Evolutionary conservation across 2,797 vertebrate genomes (phyloP).

Genomic region (Vespertilio murinus): DNA sequence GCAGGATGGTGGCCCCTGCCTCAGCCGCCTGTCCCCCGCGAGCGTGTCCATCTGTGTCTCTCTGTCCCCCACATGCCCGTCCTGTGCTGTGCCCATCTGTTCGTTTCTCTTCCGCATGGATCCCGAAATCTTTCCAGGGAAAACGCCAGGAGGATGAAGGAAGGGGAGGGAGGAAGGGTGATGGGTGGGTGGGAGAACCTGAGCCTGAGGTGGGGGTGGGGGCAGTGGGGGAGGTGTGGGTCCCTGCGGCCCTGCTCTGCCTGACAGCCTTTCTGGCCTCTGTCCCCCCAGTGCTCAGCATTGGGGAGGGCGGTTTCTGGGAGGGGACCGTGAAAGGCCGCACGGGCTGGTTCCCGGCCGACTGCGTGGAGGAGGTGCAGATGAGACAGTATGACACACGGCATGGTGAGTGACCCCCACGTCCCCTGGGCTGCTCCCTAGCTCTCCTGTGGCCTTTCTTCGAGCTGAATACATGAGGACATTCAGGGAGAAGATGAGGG

Average conservation of each 20-base stretch:
- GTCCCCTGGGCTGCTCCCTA: neutral
- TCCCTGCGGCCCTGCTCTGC: neutral
- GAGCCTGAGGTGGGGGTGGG: neutral
- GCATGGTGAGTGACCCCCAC: conserved; percentile 88
- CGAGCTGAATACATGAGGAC: neutral
- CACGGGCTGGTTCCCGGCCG: conserved; percentile 98
- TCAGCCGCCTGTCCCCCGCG: neutral
- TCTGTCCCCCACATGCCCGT: conserved; percentile 61
- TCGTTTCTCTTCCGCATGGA: conserved; percentile 14
- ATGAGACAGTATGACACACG: conserved; percentile 95
- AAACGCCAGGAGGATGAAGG: neutral
- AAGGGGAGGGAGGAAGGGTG: neutral
- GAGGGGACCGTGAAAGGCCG: conserved; percentile 96
- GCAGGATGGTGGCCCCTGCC: neutral
- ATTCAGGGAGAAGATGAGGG: neutral
- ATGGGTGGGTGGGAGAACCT: neutral
- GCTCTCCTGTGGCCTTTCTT: neutral
- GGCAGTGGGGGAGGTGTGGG: neutral
- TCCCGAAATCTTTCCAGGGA: conserved; percentile 48
- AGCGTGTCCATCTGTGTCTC: conserved; percentile 46
- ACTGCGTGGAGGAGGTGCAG: conserved; percentile 98
- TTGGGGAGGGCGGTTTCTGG: conserved; percentile 98
- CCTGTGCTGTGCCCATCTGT: conserved; percentile 71
- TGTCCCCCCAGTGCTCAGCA: conserved; percentile 90
- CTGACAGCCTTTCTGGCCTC: neutral